phyloP scores from a whole-genome alignment of 2,797 vertebrate species.

The Argya squamiceps region DNA sequence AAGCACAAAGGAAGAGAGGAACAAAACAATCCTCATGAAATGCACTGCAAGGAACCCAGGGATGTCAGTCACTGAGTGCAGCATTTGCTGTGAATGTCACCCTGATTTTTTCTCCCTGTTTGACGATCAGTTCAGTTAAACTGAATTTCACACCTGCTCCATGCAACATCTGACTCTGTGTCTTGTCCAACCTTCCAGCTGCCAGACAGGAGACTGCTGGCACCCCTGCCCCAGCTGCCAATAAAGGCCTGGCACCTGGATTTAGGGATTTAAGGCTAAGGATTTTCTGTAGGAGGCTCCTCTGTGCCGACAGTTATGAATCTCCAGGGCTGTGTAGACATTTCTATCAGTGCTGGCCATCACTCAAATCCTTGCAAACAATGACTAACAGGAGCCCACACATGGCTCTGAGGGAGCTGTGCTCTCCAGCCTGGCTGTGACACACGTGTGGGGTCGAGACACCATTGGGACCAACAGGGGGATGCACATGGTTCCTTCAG shows the following conservation, averaged over 20 bases:
- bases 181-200: background rate
- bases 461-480: background rate
- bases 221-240: background rate
- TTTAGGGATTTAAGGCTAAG: background rate
- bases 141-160: background rate
- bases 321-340: background rate
- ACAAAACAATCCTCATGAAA: background rate
- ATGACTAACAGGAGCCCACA: slow-evolving; percentile 44
- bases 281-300: slow-evolving; percentile 34
- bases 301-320: background rate
- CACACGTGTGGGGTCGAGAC: background rate
- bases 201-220: background rate
- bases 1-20: background rate
- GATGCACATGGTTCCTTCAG: background rate
- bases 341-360: slow-evolving; percentile 47
- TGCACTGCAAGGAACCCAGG: fast-evolving
- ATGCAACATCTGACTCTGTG: background rate
- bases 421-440: background rate
- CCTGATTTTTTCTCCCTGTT: background rate
- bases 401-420: background rate
- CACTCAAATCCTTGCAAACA: slow-evolving; percentile 38
- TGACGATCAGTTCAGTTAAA: background rate
- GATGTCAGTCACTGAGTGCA: fast-evolving
- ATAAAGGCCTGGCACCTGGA: background rate
- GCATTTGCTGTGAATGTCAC: background rate